Evolutionary conservation across 2,888 invertebrate species (phyloP), one percentile per base, ranked within the genome.

Genomic region (Agrotis ipsilon): DNA sequence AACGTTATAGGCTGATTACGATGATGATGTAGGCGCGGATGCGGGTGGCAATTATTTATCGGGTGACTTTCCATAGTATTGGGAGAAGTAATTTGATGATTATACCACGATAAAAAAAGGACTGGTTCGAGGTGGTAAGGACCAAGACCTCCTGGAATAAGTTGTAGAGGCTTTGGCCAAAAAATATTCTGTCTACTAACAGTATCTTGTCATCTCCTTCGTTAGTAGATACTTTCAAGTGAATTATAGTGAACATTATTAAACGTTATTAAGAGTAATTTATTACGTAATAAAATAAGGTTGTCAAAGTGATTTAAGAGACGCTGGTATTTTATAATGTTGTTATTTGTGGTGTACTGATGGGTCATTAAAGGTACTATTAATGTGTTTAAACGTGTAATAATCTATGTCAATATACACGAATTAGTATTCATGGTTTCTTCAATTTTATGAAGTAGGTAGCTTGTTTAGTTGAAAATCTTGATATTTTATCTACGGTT

Each of bases 271-370:
- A 67, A 21, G 62, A 46, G 80, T 80, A 68, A 80, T 79, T 80
- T 79, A 79, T 76, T 62, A 52, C 65, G 72, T 21, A 68, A 79
- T 79, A 68, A 80, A 79, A 76, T 72, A 60, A 65, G 11, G 61
- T 59, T 78, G 70, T 74, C 78, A 75, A 57, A 78, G 55, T 68
- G 70, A 79, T 76, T 63, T 79, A 79, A 57, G 62, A 27, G 48
- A 39, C 48, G 61, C 27, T 54, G 54, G 61, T 79, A 71, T 80
- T 80, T 75, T 69, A 64, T 76, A 80, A 79, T 70, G 54, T 71
- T 57, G 57, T 62, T 76, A 55, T 60, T 71, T 68, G 76, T 63
- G 70, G 80, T 72, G n/a, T 54, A 45, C 32, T 32, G 48, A 58
- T 49, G 65, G 49, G 58, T 27, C 55, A 57, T 77, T 78, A 61